These are phyloP conservation scores for Scytalopus superciliaris DNA, from an alignment of 2,113 vertebrate genomes.

Conservation along the genomic window DNA sequence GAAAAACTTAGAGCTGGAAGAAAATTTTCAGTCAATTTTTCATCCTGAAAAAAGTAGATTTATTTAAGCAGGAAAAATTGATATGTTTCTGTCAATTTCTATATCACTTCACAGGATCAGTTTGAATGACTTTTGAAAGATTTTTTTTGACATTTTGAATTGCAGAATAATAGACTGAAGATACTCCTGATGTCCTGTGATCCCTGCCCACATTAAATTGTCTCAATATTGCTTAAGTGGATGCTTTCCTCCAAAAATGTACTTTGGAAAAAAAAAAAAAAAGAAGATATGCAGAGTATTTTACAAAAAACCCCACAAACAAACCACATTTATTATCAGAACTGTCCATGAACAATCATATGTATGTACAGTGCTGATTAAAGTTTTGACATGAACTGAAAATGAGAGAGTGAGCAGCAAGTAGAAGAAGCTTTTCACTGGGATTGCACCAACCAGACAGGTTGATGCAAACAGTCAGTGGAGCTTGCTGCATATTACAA, in stretches of 20 bases:
- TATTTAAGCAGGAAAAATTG: background rate
- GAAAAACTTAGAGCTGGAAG: background rate
- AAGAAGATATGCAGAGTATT: background rate
- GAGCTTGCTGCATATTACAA: background rate
- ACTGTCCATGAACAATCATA: background rate
- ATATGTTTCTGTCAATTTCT: constrained; percentile 43
- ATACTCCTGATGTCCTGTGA: constrained; percentile 1
- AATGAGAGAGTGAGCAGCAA: background rate
- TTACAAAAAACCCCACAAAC: too few relatives aligned
- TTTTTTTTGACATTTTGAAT: constrained; percentile 3
- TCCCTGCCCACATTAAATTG: constrained; percentile 53
- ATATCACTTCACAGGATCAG: background rate
- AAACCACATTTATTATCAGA: background rate
- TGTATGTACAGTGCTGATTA: background rate
- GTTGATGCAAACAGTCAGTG: background rate
- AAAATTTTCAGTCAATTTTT: constrained; percentile 29
- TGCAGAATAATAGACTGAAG: constrained; percentile 43
- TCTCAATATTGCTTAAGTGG: constrained; percentile 43
- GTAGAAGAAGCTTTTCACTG: background rate
- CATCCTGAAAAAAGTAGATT: constrained; percentile 6
- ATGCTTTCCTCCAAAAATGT: constrained; percentile 22
- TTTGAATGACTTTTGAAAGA: constrained; percentile 47
- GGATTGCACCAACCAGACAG: background rate
- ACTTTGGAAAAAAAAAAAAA: background rate
- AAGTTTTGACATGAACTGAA: background rate